Evolutionary conservation across 1,140 invertebrate species (phyloP).

Genomic region (Lasioglossum baleicum): DNA sequence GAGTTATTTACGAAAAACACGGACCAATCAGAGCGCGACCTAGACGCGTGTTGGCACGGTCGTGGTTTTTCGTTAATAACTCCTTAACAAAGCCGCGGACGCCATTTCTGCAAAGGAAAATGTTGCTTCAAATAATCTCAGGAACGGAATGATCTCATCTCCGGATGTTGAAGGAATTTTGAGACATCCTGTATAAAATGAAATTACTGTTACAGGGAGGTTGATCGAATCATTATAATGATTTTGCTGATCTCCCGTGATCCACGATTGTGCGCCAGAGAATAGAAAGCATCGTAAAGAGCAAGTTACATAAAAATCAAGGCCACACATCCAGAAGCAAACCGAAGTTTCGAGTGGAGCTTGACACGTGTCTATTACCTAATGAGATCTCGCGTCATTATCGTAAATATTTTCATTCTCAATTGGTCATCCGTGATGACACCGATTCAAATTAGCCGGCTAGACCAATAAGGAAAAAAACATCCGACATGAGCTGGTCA

Average conservation of each 20-base stretch:
- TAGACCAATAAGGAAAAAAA: neutral
- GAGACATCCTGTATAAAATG: too few species aligned
- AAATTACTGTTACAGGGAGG: too few species aligned
- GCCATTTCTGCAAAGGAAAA: too few species aligned
- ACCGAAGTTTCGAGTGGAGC: conserved; percentile 1
- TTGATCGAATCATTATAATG: neutral
- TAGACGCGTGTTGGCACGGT: too few species aligned
- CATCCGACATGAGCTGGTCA: too few species aligned
- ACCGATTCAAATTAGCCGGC: neutral
- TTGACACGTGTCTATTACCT: conserved; percentile 33
- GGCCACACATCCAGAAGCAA: neutral
- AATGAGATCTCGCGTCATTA: conserved; percentile 35
- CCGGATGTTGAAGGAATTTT: too few species aligned
- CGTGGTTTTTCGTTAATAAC: too few species aligned
- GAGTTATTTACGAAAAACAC: too few species aligned
- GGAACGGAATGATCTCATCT: too few species aligned
- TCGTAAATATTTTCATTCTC: conserved; percentile 42
- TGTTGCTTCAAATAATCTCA: too few species aligned
- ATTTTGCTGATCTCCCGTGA: neutral
- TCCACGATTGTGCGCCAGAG: neutral
- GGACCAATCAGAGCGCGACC: too few species aligned
- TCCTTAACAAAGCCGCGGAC: too few species aligned
- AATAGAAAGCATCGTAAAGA: neutral
- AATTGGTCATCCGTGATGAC: conserved; percentile 19
- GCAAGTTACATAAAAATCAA: conserved; percentile 21